Evolutionary conservation across 2,797 vertebrate genomes (phyloP), one percentile per base, ranked within the genome.

Genomic region (Parauchenoglanis punctatus): DNA sequence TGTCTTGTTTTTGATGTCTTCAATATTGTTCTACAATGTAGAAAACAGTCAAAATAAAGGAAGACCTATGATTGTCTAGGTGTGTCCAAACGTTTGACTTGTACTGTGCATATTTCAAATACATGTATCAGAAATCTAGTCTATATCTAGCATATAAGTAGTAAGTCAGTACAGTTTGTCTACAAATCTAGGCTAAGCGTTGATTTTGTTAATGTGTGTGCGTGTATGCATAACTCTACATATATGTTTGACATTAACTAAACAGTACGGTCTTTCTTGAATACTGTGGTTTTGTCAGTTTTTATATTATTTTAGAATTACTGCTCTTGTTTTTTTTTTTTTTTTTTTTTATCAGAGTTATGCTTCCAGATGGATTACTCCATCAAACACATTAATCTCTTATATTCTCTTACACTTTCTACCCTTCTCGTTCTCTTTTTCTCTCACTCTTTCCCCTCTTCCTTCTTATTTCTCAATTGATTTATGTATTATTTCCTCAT

Each of bases 381-480:
- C 58, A 87, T 73, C 78, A 81, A 85, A 80, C 82, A 85, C 84
- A 87, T 88, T 89, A 87, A 89, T 91, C 88, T 91, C 54, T 72
- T 65, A 40, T 82, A 67, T 28, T 82, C 18, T 81, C 49, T 86
- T 78, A 56, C 61, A 73, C 35, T 88, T 59, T 78, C 81, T 63
- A 58, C 25, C 75, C 65, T 75, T 84, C 75, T 86, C 13, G 5
- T 85, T 73, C 58, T 49, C 28, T 86, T 20, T 76, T 52, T 76
- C 13, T 35, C 52, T 35, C 44, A 20, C 52, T 83, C 18, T 31
- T 49, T 59, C 73, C 54, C 28, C 52, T 58, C 46, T 44, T 61
- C 68, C 46, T 23, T 83, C n/a, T 77, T 83, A 25, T 13, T 61
- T 85, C 46, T 65, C 44, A 46, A 58, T 86, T 54, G 49, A 54